A percentile compares a stretch with the other conserved stretches of the same genome.
These are phyloP conservation scores for Cepaea nemoralis DNA, from an alignment of 1,140 invertebrate species.

Conservation along the genomic window DNA sequence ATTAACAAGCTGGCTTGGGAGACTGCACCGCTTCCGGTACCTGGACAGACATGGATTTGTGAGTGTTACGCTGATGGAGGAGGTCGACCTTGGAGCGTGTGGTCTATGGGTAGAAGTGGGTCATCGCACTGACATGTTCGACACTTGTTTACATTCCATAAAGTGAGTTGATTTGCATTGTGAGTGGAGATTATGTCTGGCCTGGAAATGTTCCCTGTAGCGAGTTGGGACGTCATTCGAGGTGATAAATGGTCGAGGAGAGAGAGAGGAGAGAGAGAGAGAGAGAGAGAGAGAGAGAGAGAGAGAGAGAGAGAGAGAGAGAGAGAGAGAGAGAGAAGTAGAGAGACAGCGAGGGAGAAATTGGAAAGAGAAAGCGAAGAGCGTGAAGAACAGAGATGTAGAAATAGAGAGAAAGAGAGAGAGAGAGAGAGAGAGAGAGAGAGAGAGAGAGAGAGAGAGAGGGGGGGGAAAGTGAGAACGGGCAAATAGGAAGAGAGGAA, in stretches of 20 bases:
- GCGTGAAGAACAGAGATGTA: not conserved
- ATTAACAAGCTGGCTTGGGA: not conserved
- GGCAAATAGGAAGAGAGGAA: not conserved
- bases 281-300: not conserved
- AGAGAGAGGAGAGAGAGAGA: no score
- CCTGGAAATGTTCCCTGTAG: not conserved
- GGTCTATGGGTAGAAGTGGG: no score
- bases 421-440: not conserved
- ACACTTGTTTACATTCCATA: not conserved
- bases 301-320: not conserved
- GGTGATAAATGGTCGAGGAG: no score
- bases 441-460: not conserved
- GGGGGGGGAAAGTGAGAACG: not conserved
- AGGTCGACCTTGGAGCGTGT: not conserved
- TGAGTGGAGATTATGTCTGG: not conserved
- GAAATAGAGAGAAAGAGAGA: not conserved
- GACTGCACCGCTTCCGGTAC: not conserved
- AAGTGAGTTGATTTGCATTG: not conserved
- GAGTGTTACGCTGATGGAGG: not conserved
- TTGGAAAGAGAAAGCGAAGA: not conserved
- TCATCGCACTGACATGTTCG: not conserved
- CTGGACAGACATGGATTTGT: not conserved
- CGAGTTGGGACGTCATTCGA: not conserved
- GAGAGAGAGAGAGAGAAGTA: no score
- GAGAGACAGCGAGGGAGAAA: no score